phyloP scores from a whole-genome alignment of 2,797 vertebrate genomes.

The Myotis daubentonii region DNA sequence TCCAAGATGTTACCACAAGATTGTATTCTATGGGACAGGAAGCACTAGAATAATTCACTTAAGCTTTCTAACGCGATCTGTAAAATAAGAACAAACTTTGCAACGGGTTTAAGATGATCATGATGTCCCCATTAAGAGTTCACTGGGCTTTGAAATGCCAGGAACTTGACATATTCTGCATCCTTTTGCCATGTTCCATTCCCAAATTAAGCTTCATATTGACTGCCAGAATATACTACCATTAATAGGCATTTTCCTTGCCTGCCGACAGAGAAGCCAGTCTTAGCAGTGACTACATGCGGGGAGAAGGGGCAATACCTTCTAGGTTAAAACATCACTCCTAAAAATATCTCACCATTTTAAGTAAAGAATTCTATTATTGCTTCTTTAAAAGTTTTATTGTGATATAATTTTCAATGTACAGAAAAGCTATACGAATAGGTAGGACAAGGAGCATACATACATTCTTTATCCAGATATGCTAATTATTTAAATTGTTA shows the following conservation, averaged over 20 bases:
- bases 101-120: background rate
- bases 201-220: background rate
- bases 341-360: background rate
- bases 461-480: background rate
- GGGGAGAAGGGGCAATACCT: background rate
- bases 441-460: background rate
- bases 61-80: background rate
- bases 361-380: background rate
- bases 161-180: background rate
- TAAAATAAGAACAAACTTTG: background rate
- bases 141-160: conserved; percentile 10
- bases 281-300: background rate
- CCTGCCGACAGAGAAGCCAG: background rate
- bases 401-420: conserved; percentile 35
- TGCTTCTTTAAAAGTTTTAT: background rate
- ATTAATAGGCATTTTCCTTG: background rate
- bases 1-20: background rate
- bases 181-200: conserved; percentile 1
- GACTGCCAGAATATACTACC: background rate
- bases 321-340: conserved; percentile 2
- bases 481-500: background rate
- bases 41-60: background rate
- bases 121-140: background rate
- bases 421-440: background rate
- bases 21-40: background rate